Evolutionary conservation across 2,888 invertebrate genomes (phyloP).

Genomic region (Saturnia japonica): DNA sequence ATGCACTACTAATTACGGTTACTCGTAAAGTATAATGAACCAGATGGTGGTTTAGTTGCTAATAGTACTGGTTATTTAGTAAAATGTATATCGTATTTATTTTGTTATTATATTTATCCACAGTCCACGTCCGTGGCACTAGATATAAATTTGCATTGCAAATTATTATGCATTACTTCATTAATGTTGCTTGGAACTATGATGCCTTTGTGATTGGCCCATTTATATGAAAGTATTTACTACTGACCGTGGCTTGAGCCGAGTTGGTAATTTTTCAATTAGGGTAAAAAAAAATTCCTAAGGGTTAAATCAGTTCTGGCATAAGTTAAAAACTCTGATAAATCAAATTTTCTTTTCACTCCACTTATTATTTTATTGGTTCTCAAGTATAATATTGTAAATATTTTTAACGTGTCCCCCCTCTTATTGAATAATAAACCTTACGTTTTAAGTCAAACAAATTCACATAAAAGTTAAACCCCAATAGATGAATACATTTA

Average conservation of each 20-base stretch:
- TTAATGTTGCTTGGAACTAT: background rate
- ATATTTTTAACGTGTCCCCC: no score
- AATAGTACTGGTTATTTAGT: background rate
- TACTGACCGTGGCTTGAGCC: background rate
- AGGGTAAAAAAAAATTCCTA: background rate
- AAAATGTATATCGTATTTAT: background rate
- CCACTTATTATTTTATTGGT: background rate
- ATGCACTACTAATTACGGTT: background rate
- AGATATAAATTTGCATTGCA: slow-evolving; percentile 5
- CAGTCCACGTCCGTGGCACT: background rate
- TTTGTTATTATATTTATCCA: background rate
- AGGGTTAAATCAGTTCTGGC: background rate
- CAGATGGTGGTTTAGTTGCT: background rate
- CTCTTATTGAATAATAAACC: no score
- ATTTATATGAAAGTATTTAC: background rate
- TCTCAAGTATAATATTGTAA: background rate
- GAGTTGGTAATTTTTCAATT: background rate
- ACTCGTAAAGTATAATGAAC: background rate
- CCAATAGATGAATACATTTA: no score
- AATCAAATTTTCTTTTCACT: background rate
- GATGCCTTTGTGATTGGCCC: background rate
- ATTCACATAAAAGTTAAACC: no score
- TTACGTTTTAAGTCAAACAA: no score
- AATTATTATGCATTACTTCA: background rate
- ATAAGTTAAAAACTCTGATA: background rate